These are phyloP conservation scores for Cybosia mesomella DNA, from an alignment of 2,888 invertebrate species.

Conservation along the genomic window DNA sequence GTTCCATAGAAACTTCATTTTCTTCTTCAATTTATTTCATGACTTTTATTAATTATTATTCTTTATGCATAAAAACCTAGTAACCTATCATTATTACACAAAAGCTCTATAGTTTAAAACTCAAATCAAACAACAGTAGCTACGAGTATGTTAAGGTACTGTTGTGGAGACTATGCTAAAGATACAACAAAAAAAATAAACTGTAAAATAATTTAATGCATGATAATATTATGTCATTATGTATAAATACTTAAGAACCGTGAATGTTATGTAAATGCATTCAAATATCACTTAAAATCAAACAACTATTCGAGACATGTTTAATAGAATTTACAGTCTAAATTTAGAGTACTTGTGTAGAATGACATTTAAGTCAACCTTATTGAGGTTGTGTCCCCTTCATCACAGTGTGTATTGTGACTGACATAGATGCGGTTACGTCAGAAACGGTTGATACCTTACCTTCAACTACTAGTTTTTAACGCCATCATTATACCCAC, in stretches of 20 bases:
- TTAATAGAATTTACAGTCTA: not conserved
- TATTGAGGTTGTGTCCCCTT: too few relatives aligned
- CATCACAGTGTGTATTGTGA: too few relatives aligned
- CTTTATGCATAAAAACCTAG: too few relatives aligned
- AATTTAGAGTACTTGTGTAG: not conserved
- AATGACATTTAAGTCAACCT: not conserved
- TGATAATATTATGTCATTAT: not conserved
- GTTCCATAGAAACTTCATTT: too few relatives aligned
- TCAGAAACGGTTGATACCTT: too few relatives aligned
- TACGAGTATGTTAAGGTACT: not conserved
- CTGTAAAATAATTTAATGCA: not conserved
- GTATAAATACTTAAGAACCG: not conserved
- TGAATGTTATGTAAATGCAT: not conserved
- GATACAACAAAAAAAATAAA: not conserved
- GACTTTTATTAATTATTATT: not conserved
- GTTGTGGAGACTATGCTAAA: not conserved
- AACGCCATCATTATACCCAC: too few relatives aligned
- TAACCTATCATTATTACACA: not conserved
- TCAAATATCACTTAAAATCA: not conserved
- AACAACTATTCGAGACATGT: not conserved
- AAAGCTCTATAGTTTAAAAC: not conserved
- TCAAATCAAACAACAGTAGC: not conserved
- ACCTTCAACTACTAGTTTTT: too few relatives aligned
- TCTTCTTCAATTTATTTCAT: too few relatives aligned
- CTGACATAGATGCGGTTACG: too few relatives aligned